Conservation (phyloP, 2,888 invertebrate species). For the Nomada lathburiana region DNA sequence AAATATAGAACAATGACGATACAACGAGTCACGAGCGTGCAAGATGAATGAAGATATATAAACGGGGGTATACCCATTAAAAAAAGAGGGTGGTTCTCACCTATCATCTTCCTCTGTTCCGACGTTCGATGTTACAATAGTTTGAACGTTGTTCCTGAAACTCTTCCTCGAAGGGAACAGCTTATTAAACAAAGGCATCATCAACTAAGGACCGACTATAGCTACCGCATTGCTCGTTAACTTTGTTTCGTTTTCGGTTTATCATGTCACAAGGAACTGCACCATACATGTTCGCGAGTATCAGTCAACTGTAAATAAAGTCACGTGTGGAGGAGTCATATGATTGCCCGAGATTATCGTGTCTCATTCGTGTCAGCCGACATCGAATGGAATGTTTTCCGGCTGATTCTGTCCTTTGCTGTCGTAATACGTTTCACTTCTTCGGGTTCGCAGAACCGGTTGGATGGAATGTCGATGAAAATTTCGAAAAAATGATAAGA, state of each 20-base stretch:
- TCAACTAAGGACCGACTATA: constrained; percentile 75
- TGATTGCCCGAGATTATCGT: constrained; percentile 79
- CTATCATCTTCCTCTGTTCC: constrained; percentile 67
- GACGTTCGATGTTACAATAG: constrained; percentile 43
- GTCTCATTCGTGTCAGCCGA: constrained; percentile 34
- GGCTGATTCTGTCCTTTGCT: not conserved
- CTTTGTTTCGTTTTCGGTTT: constrained; percentile 71
- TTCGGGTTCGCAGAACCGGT: constrained; percentile 13
- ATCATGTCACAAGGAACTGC: constrained; percentile 78
- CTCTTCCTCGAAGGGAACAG: constrained; percentile 88
- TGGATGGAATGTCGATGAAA: constrained; percentile 20
- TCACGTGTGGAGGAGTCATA: constrained; percentile 84
- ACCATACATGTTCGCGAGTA: constrained; percentile 78
- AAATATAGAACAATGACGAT: constrained; percentile 35
- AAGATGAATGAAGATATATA: constrained; percentile 19
- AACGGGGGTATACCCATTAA: constrained; percentile 3
- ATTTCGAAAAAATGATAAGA: constrained; percentile 9
- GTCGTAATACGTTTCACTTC: not conserved
- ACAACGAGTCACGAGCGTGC: not conserved
- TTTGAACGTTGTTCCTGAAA: constrained; percentile 57
- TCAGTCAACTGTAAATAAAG: constrained; percentile 84
- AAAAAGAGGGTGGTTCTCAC: constrained; percentile 66
- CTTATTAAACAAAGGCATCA: constrained; percentile 92
- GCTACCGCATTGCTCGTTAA: constrained; percentile 75
- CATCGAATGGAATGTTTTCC: constrained; percentile 44